Conservation (phyloP, 2,797 vertebrate genomes). For the Balearica regulorum region DNA sequence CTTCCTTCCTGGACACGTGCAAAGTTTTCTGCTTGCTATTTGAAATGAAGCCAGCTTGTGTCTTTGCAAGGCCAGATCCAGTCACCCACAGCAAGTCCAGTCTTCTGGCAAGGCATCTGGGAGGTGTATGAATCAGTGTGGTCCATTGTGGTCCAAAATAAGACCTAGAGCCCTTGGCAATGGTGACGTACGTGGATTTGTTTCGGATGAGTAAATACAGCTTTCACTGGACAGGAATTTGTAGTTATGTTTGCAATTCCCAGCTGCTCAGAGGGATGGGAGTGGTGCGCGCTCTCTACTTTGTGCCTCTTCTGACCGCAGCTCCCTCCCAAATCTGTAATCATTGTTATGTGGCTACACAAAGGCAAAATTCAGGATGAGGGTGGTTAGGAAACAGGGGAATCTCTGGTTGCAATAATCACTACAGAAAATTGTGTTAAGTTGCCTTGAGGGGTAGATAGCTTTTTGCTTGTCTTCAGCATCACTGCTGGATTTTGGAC, state of each 20-base stretch:
- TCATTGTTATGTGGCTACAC: neutral
- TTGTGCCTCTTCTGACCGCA: neutral
- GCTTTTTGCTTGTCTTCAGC: neutral
- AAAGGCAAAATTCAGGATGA: neutral
- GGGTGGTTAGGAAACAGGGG: neutral
- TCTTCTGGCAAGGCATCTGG: neutral
- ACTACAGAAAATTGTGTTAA: neutral
- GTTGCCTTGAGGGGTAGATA: neutral
- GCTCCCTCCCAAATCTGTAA: neutral
- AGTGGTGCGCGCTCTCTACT: neutral
- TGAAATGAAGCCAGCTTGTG: neutral
- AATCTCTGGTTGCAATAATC: neutral
- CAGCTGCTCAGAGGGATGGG: constrained; percentile 6
- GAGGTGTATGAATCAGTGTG: neutral
- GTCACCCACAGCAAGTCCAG: neutral
- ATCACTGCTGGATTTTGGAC: neutral
- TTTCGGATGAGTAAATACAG: constrained; percentile 10
- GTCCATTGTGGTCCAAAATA: neutral
- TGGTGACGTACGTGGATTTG: neutral
- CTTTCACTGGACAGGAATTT: constrained; percentile 23
- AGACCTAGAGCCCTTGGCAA: neutral
- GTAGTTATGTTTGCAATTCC: neutral
- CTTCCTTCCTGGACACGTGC: neutral
- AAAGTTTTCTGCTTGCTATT: neutral
- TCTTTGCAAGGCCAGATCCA: neutral